These are phyloP conservation scores for Lasioglossum pauxillum DNA, from an alignment of 2,888 invertebrate genomes.

Conservation along the genomic window DNA sequence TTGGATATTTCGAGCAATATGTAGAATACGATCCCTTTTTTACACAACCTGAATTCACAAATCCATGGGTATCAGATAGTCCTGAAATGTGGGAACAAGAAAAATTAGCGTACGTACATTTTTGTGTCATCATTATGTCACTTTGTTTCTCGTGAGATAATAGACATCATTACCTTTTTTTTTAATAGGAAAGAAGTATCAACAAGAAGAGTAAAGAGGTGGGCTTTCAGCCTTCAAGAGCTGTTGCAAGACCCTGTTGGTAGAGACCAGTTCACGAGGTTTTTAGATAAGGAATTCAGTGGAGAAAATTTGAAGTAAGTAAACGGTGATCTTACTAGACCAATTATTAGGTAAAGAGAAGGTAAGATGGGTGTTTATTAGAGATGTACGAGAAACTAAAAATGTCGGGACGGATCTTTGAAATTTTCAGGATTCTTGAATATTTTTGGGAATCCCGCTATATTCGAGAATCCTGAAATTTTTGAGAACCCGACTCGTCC, in stretches of 20 bases:
- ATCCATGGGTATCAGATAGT: conserved; percentile 98
- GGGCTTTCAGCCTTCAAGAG: conserved; percentile 98
- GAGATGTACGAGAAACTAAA: neutral
- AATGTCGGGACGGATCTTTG: neutral
- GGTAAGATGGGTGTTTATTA: neutral
- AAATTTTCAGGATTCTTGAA: neutral
- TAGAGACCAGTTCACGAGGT: conserved; percentile 97
- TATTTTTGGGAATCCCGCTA: no score
- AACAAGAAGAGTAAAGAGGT: conserved; percentile 95
- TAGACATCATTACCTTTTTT: neutral
- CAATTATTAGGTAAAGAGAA: neutral
- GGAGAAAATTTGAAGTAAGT: conserved; percentile 98
- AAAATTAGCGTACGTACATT: conserved; percentile 90
- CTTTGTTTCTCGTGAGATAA: neutral
- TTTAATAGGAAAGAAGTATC: conserved; percentile 94
- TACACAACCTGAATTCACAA: conserved; percentile 95
- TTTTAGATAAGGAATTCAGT: conserved; percentile 99
- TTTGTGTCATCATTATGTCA: neutral
- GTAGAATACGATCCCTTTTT: conserved; percentile 98
- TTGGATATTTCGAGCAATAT: conserved; percentile 97
- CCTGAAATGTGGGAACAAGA: conserved; percentile 99
- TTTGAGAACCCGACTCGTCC: no score
- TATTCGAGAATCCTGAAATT: no score
- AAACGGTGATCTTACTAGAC: neutral
- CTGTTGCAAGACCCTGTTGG: conserved; percentile 97